These are phyloP conservation scores for Argynnis bischoffii DNA, from an alignment of 2,888 invertebrate species.

Conservation along the genomic window DNA sequence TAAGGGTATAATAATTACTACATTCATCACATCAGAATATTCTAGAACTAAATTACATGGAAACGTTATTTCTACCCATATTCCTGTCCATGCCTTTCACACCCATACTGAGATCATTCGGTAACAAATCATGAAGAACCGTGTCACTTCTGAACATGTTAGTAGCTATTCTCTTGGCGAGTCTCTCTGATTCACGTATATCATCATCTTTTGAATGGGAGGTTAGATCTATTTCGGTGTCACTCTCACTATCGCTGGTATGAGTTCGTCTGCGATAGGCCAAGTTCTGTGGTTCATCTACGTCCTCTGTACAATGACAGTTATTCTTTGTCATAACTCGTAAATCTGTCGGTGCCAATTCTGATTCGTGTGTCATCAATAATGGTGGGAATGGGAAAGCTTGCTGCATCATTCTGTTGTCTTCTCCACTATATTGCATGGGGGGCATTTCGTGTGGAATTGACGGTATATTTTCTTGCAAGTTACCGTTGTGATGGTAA, in stretches of 20 bases:
- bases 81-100: constrained; percentile 60
- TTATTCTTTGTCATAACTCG: constrained; percentile 62
- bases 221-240: constrained; percentile 77
- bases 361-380: constrained; percentile 62
- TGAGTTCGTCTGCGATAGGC: constrained; percentile 62
- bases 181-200: constrained; percentile 68
- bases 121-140: constrained; percentile 72
- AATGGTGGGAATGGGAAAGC: constrained; percentile 64
- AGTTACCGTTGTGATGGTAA: constrained; percentile 60
- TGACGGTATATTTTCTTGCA: constrained; percentile 52
- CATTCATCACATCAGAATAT: constrained; percentile 25
- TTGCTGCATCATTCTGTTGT: constrained; percentile 66
- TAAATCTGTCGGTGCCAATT: constrained; percentile 71
- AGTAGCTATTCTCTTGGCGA: constrained; percentile 72
- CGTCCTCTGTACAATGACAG: constrained; percentile 60
- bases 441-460: constrained; percentile 62
- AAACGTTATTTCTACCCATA: constrained; percentile 57
- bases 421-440: constrained; percentile 60
- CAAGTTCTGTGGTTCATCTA: constrained; percentile 69
- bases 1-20: constrained; percentile 5
- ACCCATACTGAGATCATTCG: constrained; percentile 75
- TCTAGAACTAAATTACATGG: constrained; percentile 51
- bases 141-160: constrained; percentile 74
- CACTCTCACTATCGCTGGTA: constrained; percentile 72
- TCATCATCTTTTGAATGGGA: constrained; percentile 79